Conservation (phyloP, 2,797 vertebrate species). For the Brachyalestes nurse region DNA sequence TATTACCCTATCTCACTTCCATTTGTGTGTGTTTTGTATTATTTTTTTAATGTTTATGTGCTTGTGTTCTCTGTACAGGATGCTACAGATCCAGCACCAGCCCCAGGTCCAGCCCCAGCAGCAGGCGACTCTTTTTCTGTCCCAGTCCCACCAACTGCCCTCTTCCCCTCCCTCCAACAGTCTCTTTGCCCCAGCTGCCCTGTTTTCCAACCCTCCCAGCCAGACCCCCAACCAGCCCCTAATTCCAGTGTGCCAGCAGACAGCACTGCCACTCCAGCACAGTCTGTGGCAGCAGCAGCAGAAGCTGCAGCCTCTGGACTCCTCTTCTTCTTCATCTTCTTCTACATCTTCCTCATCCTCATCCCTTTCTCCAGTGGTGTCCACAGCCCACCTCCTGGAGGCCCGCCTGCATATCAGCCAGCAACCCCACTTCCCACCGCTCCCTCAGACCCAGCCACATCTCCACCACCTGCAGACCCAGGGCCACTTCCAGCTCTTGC, state of each 20-base stretch:
- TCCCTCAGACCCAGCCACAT: conserved; percentile 61
- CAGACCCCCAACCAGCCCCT: conserved; percentile 61
- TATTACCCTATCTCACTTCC: too few species aligned
- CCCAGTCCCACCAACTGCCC: conserved; percentile 78
- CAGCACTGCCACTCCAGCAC: conserved; percentile 64
- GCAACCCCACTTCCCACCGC: conserved; percentile 64
- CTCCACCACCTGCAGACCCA: conserved; percentile 67
- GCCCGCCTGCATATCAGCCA: conserved; percentile 87
- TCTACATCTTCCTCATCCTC: conserved; percentile 64
- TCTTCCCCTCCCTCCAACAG: conserved; percentile 69
- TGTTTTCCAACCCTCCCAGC: conserved; percentile 71
- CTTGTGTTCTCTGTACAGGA: conserved; percentile 72
- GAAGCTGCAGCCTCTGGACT: conserved; percentile 48
- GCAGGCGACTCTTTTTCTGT: conserved; percentile 70
- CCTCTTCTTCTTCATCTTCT: conserved; percentile 58
- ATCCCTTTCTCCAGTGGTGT: conserved; percentile 82
- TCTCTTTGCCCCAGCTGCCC: conserved; percentile 67
- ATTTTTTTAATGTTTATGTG: neutral
- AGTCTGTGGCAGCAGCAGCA: conserved; percentile 69
- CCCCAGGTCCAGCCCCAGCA: conserved; percentile 77
- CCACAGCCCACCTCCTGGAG: conserved; percentile 89
- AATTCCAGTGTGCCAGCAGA: conserved; percentile 63
- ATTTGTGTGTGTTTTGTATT: conserved; percentile 12
- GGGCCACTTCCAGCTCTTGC: conserved; percentile 59
- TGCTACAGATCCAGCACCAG: conserved; percentile 92